Evolutionary conservation across 2,888 invertebrate genomes (phyloP).

Genomic region (Caenorhabditis sinica): DNA sequence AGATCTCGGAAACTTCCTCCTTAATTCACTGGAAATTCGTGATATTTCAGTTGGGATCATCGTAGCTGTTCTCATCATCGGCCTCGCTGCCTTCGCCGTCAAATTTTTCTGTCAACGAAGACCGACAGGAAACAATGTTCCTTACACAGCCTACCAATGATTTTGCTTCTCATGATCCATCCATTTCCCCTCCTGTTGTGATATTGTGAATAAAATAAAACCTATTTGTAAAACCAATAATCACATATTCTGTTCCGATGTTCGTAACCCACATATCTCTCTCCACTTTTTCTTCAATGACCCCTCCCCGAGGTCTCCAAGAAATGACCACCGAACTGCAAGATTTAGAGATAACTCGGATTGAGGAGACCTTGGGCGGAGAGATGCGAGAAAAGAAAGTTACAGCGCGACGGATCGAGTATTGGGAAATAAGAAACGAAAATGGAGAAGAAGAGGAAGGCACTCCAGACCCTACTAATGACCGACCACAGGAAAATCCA

Average conservation of each 20-base stretch:
- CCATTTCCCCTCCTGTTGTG: conserved; percentile 24
- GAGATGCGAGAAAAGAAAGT: conserved; percentile 55
- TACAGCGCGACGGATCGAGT: conserved; percentile 63
- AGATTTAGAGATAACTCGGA: conserved; percentile 22
- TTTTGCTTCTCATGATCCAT: background rate
- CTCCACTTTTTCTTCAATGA: background rate
- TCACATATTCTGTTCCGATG: conserved; percentile 6
- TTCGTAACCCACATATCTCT: conserved; percentile 21
- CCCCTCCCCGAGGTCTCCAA: conserved; percentile 13
- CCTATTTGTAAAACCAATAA: conserved; percentile 10
- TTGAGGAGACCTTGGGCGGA: conserved; percentile 24
- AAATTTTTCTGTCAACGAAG: conserved; percentile 45
- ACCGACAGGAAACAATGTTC: conserved; percentile 40
- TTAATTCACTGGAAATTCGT: background rate
- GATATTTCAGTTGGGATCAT: conserved; percentile 57
- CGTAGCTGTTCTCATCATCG: conserved; percentile 54
- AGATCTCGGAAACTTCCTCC: background rate
- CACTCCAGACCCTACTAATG: conserved; percentile 32
- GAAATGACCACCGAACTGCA: conserved; percentile 57
- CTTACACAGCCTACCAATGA: conserved; percentile 52
- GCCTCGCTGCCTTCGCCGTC: conserved; percentile 37
- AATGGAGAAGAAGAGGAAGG: background rate
- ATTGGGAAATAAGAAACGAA: conserved; percentile 11
- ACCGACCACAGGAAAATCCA: conserved; percentile 27
- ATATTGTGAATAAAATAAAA: conserved; percentile 47